Evolutionary conservation across 30 jellyfish, hydroid and myxozoan genomes (phyloP), one percentile per base, ranked within the genome.

Genomic region (Pelagia noctiluca): DNA sequence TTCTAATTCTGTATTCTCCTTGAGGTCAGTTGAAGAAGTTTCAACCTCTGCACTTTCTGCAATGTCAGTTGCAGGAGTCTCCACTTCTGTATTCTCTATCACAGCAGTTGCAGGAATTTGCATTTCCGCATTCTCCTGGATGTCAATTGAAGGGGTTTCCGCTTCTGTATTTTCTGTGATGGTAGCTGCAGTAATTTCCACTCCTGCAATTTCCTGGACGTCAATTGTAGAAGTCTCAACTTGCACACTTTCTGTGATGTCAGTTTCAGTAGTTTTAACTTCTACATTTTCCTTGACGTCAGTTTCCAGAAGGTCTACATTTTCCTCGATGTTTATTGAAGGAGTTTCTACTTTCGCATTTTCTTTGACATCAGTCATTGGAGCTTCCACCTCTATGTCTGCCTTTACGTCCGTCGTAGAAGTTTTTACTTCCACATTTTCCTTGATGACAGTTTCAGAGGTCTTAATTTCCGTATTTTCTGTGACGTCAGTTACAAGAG

Each of bases 1-100:
- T 54, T 82, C 92, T 33, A 18, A 60, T 34, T 82, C 92, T 4
- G 36, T 66, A 25, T 77, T 71, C n/a, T n/a, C n/a, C n/a, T n/a
- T n/a, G n/a, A n/a, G n/a, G n/a, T n/a, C n/a, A n/a, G n/a, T n/a
- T n/a, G n/a, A 53, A 13, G 53, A 63, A 3, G 35, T 24, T 0
- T 65, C 21, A 46, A 26, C 34, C 16, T 19, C 50, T 21, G 23
- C 84, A 18, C 24, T 35, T 38, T 64, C 91, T 23, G 0, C 24
- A 8, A 12, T 74, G 11, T 32, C 16, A 48, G 30, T 78, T 22
- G n/a, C 70, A 36, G 35, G 50, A 16, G 50, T 8, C 24, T 21
- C 91, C 0, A 19, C 53, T 13, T 12, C n/a, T n/a, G n/a, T n/a
- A n/a, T n/a, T n/a, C n/a, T n/a, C n/a, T n/a, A n/a, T n/a, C n/a